Evolutionary conservation across 1,140 invertebrate species (phyloP).

Genomic region (Bacillus rossius): DNA sequence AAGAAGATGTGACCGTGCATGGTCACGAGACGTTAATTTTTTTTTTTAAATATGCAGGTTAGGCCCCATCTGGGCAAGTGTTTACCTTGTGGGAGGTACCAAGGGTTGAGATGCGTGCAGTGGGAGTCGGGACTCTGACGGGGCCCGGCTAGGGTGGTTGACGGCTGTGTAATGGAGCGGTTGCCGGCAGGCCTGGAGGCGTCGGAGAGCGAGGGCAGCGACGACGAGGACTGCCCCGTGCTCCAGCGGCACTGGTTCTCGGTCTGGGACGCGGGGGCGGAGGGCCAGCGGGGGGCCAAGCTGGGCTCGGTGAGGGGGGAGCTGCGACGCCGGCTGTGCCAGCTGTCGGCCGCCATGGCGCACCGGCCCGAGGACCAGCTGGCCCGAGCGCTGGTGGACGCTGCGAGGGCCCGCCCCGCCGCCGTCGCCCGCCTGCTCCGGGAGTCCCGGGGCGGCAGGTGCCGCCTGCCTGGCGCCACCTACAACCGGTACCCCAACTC

Average conservation of each 20-base stretch:
- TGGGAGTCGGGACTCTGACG: too few relatives aligned
- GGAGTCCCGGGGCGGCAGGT: not conserved
- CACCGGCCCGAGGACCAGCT: slow-evolving; percentile 33
- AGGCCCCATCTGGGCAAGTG: too few relatives aligned
- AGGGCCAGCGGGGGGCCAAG: slow-evolving; percentile 4
- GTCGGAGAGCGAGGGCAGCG: slow-evolving; percentile 17
- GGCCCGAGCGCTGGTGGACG: slow-evolving; percentile 6
- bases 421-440: slow-evolving; percentile 3
- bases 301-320: slow-evolving; percentile 1
- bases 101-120: too few relatives aligned
- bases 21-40: too few relatives aligned
- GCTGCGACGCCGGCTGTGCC: slow-evolving; percentile 16
- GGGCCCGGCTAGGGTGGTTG: too few relatives aligned
- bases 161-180: too few relatives aligned
- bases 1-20: too few relatives aligned
- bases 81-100: too few relatives aligned
- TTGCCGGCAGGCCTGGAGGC: slow-evolving; percentile 13
- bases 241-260: slow-evolving; percentile 28
- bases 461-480: not conserved
- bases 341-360: slow-evolving; percentile 33
- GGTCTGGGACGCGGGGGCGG: slow-evolving; percentile 6
- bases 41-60: too few relatives aligned
- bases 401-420: slow-evolving; percentile 2
- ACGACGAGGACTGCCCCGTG: slow-evolving; percentile 20
- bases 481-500: too few relatives aligned